Percentiles rank a stretch among this genome's conserved stretches.
Evolutionary conservation across 1,140 invertebrate species (phyloP).

Genomic region (Copidosoma floridanum): DNA sequence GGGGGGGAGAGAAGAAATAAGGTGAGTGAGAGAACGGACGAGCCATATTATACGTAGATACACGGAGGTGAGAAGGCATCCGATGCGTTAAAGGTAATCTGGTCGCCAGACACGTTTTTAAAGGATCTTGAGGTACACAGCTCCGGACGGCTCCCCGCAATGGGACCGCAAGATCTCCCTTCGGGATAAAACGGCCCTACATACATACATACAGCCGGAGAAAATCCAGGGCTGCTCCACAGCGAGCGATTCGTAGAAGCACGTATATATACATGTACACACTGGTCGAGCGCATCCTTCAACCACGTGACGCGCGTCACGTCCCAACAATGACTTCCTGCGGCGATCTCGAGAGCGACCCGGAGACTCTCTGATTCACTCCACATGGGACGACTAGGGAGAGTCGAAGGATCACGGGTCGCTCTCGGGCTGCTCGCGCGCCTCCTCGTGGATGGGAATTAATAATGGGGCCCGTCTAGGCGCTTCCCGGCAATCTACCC

Average conservation of each 20-base stretch:
- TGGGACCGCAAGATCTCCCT: constrained; percentile 39
- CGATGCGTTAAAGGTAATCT: constrained; percentile 40
- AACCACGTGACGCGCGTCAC: background rate
- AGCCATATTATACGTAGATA: too few relatives aligned
- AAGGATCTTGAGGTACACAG: constrained; percentile 3
- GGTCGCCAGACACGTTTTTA: constrained; percentile 43
- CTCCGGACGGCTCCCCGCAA: constrained; percentile 30
- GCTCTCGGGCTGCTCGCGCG: too few relatives aligned
- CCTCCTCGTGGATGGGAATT: too few relatives aligned
- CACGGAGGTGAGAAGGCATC: constrained; percentile 17
- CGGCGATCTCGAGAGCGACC: background rate
- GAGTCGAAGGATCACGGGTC: too few relatives aligned
- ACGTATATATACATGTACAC: background rate
- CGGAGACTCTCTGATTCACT: too few relatives aligned
- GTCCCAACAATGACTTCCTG: constrained; percentile 7
- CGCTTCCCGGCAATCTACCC: constrained; percentile 10
- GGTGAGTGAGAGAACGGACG: background rate
- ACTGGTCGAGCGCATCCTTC: background rate
- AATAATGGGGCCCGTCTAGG: constrained; percentile 9
- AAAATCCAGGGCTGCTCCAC: constrained; percentile 10
- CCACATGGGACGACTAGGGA: too few relatives aligned
- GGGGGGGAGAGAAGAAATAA: background rate
- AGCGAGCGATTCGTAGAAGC: background rate
- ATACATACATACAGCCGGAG: constrained; percentile 24
- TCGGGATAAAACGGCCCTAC: constrained; percentile 34